Base-by-base conservation (phyloP, 2,888 invertebrate species). In the Phaedon cochleariae region DNA sequence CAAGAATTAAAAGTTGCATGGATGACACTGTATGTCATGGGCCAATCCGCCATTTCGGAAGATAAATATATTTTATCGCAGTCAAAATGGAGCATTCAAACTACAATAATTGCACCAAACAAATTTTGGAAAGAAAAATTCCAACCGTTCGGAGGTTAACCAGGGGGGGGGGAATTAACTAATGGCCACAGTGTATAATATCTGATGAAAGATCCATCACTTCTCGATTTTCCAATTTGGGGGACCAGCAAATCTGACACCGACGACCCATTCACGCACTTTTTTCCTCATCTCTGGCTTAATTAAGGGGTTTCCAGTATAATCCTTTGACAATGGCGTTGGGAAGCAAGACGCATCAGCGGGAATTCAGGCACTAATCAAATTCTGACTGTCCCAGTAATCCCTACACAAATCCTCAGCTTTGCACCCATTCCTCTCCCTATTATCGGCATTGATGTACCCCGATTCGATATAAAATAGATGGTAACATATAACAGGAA, bases 301-400 rank as follows among this genome's bases (percentile, higher is more conserved):
- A 74, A 75, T 75, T 75, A 75, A 72, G 62, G 68, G 68, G 69
- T 67, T 68, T 67, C 65, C 15, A n/a, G 15, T 64, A 69, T 75
- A 75, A 75, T 74, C 75, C 73, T 62, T 65, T 64, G 55, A 74
- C 73, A 73, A 72, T 73, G 67, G 70, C 66, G 52, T 31, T 34
- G 46, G 68, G 57, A 60, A 65, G 63, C 70, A 70, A 72, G 66
- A 73, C 61, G 73, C 73, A 75, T 75, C 75, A 74, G 75, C 74
- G 70, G 68, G 70, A 75, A 74, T 70, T 68, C 75, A 75, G 73
- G 64, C 72, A 65, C 63, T 69, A 67, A 71, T 71, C 71, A 71
- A 71, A 70, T 69, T 67, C 67, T 64, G 65, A 68, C 69, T 68
- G 60, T 34, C 52, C 57, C 52, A 31, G 55, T 72, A 72, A 70